Conservation (phyloP, 2,888 invertebrate species). For the Leucozona laternaria region DNA sequence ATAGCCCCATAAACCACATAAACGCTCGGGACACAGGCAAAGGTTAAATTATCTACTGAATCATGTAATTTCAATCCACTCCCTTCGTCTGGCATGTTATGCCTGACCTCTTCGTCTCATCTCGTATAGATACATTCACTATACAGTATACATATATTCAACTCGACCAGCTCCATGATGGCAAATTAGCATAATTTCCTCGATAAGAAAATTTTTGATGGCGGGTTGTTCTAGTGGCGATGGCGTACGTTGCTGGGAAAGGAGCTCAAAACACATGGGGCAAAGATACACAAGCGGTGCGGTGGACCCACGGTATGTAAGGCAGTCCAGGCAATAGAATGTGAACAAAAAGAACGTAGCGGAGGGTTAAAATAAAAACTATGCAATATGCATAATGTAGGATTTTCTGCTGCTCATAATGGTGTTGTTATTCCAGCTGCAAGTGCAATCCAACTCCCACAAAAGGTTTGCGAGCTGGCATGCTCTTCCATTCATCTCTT, state of each 20-base stretch:
- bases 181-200: conserved; percentile 74
- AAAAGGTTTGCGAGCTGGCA: conserved; percentile 33
- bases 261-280: conserved; percentile 70
- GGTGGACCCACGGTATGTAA: conserved; percentile 22
- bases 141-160: conserved; percentile 8
- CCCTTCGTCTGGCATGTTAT: conserved; percentile 63
- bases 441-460: conserved; percentile 68
- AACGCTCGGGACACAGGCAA: conserved; percentile 72
- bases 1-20: conserved; percentile 74
- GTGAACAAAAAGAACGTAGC: conserved; percentile 30
- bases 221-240: conserved; percentile 46
- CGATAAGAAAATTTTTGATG: conserved; percentile 73
- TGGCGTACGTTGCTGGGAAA: conserved; percentile 40
- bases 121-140: conserved; percentile 41
- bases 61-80: conserved; percentile 74
- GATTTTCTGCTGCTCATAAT: conserved; percentile 70
- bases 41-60: conserved; percentile 75
- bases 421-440: conserved; percentile 69
- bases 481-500: conserved; percentile 45
- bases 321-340: conserved; percentile 24
- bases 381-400: conserved; percentile 68
- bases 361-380: conserved; percentile 35
- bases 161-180: conserved; percentile 62
- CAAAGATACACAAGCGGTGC: conserved; percentile 45
- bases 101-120: conserved; percentile 57